These are phyloP conservation scores for Raphicerus campestris DNA, from an alignment of 2,113 vertebrate species.

Conservation along the genomic window DNA sequence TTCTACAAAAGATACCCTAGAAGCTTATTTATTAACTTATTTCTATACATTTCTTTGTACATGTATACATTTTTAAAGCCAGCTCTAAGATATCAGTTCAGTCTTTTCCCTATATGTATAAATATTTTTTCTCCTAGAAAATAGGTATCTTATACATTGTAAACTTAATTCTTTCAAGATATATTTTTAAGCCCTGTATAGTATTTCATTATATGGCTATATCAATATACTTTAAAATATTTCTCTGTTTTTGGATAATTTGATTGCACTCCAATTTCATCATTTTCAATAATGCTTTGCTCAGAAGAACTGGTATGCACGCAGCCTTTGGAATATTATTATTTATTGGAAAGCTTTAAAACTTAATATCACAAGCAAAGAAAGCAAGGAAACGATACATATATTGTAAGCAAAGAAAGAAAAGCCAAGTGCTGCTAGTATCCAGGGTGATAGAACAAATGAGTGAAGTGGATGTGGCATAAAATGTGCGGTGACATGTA, in stretches of 20 bases:
- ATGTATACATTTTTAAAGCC: background rate
- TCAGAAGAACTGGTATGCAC: background rate
- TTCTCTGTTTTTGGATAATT: background rate
- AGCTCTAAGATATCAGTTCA: background rate
- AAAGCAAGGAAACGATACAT: background rate
- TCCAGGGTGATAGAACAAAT: background rate
- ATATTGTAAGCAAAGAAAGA: background rate
- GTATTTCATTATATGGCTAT: background rate
- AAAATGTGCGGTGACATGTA: background rate
- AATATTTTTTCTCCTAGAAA: background rate
- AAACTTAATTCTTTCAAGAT: background rate
- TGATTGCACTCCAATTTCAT: background rate
- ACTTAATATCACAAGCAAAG: background rate
- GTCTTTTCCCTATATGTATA: background rate
- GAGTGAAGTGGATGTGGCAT: background rate
- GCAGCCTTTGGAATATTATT: background rate
- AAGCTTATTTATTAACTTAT: background rate
- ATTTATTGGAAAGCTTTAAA: conserved; percentile 15
- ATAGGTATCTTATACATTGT: background rate
- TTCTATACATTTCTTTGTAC: background rate
- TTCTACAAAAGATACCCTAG: background rate
- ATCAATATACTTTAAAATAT: background rate
- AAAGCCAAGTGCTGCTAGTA: background rate
- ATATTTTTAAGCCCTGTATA: conserved; percentile 8
- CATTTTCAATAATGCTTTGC: conserved; percentile 21